These are phyloP conservation scores for Zoanthus solanderi DNA, from an alignment of 92 coral and sea anemone genomes.

Conservation along the genomic window DNA sequence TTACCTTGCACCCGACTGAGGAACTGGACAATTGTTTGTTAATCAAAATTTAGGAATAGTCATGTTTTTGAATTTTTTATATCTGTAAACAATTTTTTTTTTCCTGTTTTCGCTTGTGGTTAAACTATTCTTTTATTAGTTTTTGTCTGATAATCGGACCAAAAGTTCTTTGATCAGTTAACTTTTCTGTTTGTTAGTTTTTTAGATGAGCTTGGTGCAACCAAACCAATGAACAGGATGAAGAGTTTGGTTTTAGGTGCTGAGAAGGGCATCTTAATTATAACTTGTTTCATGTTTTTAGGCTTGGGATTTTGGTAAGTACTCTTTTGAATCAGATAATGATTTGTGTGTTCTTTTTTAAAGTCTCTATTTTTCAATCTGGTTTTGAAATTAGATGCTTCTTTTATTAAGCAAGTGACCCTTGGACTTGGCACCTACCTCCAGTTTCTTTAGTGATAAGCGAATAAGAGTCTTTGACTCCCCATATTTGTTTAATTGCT, in stretches of 20 bases:
- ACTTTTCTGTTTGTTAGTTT: slow-evolving; percentile 51
- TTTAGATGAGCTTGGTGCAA: slow-evolving; percentile 68
- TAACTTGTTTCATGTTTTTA: slow-evolving; percentile 80
- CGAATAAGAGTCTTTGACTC: too few relatives aligned
- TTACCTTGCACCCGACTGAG: too few relatives aligned
- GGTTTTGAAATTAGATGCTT: too few relatives aligned
- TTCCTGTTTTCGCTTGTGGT: too few relatives aligned
- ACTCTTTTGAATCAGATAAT: neutral
- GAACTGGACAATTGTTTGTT: too few relatives aligned
- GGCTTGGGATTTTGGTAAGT: slow-evolving; percentile 97
- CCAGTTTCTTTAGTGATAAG: too few relatives aligned
- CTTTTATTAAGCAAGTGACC: too few relatives aligned
- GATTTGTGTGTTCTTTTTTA: neutral
- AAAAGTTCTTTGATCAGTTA: neutral
- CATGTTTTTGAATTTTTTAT: too few relatives aligned
- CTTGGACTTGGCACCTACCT: too few relatives aligned
- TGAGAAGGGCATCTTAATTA: slow-evolving; percentile 77
- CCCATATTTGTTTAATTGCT: too few relatives aligned
- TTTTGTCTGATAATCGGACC: neutral
- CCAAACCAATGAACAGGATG: slow-evolving; percentile 70
- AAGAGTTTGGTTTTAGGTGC: slow-evolving; percentile 80
- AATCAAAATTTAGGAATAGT: too few relatives aligned
- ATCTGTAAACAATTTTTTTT: too few relatives aligned
- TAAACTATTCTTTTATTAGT: neutral
- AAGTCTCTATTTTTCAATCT: neutral